Conservation (phyloP, 1,140 invertebrate species). For the Zaprionus vittiger region DNA sequence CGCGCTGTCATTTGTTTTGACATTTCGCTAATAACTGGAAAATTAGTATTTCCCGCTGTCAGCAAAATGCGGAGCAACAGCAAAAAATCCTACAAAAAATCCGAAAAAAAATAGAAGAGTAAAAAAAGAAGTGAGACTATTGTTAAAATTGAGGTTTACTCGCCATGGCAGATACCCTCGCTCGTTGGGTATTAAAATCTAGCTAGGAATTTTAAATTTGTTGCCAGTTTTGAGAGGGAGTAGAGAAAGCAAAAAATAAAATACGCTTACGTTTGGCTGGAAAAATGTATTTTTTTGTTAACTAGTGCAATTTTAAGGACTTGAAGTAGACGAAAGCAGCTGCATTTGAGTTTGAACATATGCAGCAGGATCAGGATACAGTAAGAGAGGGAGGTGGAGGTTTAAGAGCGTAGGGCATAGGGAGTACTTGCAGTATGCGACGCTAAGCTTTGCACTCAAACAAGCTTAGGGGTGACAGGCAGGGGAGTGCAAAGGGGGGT, state of each 20-base stretch:
- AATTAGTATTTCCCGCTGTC: conserved; percentile 65
- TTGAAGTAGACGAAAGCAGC: conserved; percentile 37
- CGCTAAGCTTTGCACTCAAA: conserved; percentile 67
- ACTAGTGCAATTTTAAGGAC: conserved; percentile 64
- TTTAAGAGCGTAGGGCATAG: neutral
- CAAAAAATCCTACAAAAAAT: conserved; percentile 4
- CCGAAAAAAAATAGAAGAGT: conserved; percentile 15
- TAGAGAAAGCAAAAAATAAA: conserved; percentile 7
- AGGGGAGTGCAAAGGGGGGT: neutral
- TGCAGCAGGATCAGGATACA: conserved; percentile 49
- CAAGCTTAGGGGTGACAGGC: conserved; percentile 38
- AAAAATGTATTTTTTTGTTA: conserved; percentile 51
- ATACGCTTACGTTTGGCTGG: conserved; percentile 3
- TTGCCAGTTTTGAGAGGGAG: neutral
- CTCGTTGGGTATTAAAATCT: too few species aligned
- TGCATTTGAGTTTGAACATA: conserved; percentile 59
- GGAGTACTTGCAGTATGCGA: conserved; percentile 51
- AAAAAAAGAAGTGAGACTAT: neutral
- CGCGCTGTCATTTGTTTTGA: conserved; percentile 71
- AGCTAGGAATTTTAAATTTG: neutral
- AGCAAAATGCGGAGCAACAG: conserved; percentile 26
- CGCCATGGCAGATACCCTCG: neutral
- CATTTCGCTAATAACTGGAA: conserved; percentile 75
- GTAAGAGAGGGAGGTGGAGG: neutral
- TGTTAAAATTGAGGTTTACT: neutral